Base-by-base conservation (phyloP, 1,140 invertebrate species). In the Bombus pyrosoma region DNA sequence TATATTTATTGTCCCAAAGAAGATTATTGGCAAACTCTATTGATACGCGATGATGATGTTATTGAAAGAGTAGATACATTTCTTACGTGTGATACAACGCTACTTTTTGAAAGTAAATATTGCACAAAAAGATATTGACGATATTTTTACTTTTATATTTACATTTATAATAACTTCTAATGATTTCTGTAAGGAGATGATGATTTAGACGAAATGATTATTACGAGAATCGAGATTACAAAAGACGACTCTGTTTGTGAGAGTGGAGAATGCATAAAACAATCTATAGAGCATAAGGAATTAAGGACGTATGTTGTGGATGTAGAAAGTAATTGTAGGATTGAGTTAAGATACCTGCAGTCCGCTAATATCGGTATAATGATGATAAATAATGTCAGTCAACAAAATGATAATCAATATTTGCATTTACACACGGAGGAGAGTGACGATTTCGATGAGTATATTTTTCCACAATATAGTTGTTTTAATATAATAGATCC, bases 401-500 rank as follows among this genome's bases (percentile, higher is more conserved):
- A 83, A 13, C 18, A 85, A 5, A 22, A n/a, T 9, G 22, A 47
- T n/a, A n/a, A 82, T 59, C 22, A n/a, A 72, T 74, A 73, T 47
- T n/a, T 83, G 68, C 75, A 85, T 74, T 3, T 64, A 10, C 37
- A 85, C 9, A n/a, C 41, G 1, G 13, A 71, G 4, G 34, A 41
- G 28, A 81, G 37, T 0, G 73, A 34, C 34, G 76, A 87, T 3
- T 66, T 78, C 6, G 4, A n/a, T 18, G 6, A 57, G 2, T 28
- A 10, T 28, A 71, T 81, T 41, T 28, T 83, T 53, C 76, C 34
- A 84, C 53, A 34, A 25, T 80, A 12, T 13, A 80, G 74, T 69
- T 92, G 76, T 43, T 86, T 88, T 71, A 88, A 89, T 69, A 69
- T 90, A 4, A 90, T 90, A 25, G 73, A 90, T 89, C 91, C 88